Percentiles rank a stretch among this genome's conserved stretches.
These are phyloP conservation scores for Danio aesculapii DNA, from an alignment of 2,797 vertebrate species.

Conservation along the genomic window DNA sequence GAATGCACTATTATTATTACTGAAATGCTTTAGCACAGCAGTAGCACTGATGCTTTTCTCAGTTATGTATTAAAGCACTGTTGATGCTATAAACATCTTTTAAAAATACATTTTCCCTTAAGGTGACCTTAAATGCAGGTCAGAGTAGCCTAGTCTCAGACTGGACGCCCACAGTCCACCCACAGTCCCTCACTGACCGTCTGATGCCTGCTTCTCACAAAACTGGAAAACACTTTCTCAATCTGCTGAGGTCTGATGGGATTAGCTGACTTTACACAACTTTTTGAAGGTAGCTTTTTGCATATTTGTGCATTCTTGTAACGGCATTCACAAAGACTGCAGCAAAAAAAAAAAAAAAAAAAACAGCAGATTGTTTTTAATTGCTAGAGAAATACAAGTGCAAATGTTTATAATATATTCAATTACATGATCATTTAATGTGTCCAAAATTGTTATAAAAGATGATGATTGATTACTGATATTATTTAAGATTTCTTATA, in stretches of 20 bases:
- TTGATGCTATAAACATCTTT: neutral
- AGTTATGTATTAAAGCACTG: neutral
- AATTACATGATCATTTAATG: too few relatives aligned
- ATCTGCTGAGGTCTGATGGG: neutral
- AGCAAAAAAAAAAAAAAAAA: too few relatives aligned
- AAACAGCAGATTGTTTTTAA: too few relatives aligned
- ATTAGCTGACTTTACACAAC: neutral
- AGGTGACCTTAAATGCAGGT: constrained; percentile 17
- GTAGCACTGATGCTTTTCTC: neutral
- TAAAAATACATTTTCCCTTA: neutral
- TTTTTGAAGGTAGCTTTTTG: neutral
- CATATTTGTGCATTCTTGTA: neutral
- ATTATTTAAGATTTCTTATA: too few relatives aligned
- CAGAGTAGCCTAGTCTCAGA: constrained; percentile 3
- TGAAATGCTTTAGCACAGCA: too few relatives aligned
- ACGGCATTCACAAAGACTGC: too few relatives aligned
- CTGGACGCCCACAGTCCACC: neutral
- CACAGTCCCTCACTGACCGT: constrained; percentile 16
- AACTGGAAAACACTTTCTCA: constrained; percentile 5
- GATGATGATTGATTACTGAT: too few relatives aligned
- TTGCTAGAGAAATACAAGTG: too few relatives aligned
- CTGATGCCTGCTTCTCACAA: constrained; percentile 16
- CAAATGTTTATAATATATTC: too few relatives aligned
- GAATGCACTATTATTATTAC: too few relatives aligned
- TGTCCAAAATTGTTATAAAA: too few relatives aligned